Percentiles rank a stretch among this genome's conserved stretches.
Evolutionary conservation across 2,888 invertebrate genomes (phyloP).

Genomic region (Heteromyza rotundicornis): DNA sequence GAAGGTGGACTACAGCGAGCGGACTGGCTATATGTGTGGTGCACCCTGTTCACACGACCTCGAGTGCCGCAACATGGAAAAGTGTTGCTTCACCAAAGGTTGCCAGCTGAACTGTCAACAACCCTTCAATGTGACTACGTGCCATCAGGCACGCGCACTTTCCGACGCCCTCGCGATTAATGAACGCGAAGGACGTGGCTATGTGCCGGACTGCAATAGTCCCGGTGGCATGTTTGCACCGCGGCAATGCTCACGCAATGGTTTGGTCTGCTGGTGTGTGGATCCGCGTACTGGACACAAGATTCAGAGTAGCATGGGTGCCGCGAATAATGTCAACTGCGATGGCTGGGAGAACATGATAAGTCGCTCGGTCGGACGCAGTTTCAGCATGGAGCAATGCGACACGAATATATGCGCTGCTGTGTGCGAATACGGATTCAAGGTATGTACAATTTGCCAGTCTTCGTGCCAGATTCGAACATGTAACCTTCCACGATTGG

Average conservation of each 20-base stretch:
- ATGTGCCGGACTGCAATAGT: conserved; percentile 79
- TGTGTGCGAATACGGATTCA: conserved; percentile 85
- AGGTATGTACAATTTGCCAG: conserved; percentile 65
- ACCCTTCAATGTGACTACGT: conserved; percentile 78
- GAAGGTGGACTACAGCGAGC: conserved; percentile 56
- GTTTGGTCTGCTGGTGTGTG: conserved; percentile 88
- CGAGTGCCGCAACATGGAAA: conserved; percentile 82
- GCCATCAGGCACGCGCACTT: conserved; percentile 78
- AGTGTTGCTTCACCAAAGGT: conserved; percentile 78
- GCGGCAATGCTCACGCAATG: conserved; percentile 83
- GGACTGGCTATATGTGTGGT: conserved; percentile 66
- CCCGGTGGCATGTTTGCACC: conserved; percentile 74
- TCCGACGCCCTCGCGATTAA: conserved; percentile 79
- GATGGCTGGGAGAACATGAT: conserved; percentile 61
- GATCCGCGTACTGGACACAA: conserved; percentile 77
- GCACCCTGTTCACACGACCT: conserved; percentile 77
- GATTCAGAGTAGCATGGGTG: conserved; percentile 80
- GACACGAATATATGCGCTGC: conserved; percentile 78
- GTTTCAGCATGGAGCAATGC: conserved; percentile 66
- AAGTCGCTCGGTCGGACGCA: conserved; percentile 63
- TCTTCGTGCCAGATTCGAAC: too few species aligned
- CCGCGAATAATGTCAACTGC: conserved; percentile 74
- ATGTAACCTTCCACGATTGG: too few species aligned
- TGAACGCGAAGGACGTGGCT: conserved; percentile 81
- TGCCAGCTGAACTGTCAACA: conserved; percentile 77